phyloP scores from a whole-genome alignment of 2,797 vertebrate genomes.

The Botia kubotai region DNA sequence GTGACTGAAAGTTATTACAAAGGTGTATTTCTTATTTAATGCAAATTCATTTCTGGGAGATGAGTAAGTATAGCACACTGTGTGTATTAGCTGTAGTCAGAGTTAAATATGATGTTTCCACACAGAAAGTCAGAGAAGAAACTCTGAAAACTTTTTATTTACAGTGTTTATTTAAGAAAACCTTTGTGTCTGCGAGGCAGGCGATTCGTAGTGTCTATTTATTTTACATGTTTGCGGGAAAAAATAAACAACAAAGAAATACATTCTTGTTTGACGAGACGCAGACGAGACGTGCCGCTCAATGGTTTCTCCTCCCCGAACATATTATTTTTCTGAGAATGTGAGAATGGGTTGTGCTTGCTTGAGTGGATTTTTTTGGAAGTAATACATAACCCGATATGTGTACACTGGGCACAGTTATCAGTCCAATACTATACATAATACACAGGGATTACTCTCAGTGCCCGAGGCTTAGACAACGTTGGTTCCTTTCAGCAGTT shows the following conservation, averaged over 20 bases:
- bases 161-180: constrained; percentile 35
- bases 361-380: constrained; percentile 16
- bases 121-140: constrained; percentile 6
- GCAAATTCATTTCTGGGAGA: neutral
- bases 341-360: neutral
- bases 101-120: neutral
- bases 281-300: constrained; percentile 4
- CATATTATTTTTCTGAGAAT: constrained; percentile 3
- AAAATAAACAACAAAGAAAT: constrained; percentile 22
- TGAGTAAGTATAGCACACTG: neutral
- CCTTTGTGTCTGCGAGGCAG: constrained; percentile 10
- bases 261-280: constrained; percentile 15
- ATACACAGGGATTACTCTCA: constrained; percentile 28
- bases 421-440: constrained; percentile 24
- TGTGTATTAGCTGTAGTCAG: neutral
- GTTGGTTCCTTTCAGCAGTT: constrained; percentile 31
- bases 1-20: constrained; percentile 45
- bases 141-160: constrained; percentile 17
- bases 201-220: constrained; percentile 30
- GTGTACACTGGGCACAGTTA: constrained; percentile 21
- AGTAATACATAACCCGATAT: constrained; percentile 29
- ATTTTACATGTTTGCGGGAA: constrained; percentile 41
- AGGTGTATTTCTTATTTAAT: constrained; percentile 44
- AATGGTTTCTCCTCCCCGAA: constrained; percentile 11
- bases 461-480: constrained; percentile 19